A percentile compares a stretch with the other conserved stretches of the same genome.
phyloP scores from a whole-genome alignment of 1,140 invertebrate genomes.

The Mya arenaria region DNA sequence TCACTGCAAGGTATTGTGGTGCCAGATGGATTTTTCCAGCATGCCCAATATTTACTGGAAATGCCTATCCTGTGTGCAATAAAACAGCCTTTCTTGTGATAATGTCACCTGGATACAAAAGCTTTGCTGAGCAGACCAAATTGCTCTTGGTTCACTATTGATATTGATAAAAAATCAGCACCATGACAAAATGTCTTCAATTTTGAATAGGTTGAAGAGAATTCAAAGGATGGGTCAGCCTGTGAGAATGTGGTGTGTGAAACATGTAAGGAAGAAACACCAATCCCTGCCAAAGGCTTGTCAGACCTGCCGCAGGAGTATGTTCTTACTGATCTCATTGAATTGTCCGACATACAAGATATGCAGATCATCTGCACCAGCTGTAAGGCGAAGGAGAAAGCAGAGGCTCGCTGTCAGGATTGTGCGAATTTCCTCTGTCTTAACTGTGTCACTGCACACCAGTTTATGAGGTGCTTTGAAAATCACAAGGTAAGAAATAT shows the following conservation, averaged over 20 bases:
- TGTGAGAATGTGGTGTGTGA: conserved; percentile 83
- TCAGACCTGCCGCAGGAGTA: conserved; percentile 90
- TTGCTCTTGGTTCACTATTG: too few relatives aligned
- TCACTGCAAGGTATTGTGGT: too few relatives aligned
- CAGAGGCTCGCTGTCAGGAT: conserved; percentile 94
- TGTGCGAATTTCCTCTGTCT: conserved; percentile 96
- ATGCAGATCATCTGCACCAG: conserved; percentile 84
- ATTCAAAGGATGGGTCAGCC: conserved; percentile 79
- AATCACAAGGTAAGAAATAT: conserved; percentile 86
- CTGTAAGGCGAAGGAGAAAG: conserved; percentile 84
- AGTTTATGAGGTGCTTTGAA: conserved; percentile 96
- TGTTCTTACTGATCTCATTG: conserved; percentile 91
- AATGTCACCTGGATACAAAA: too few relatives aligned
- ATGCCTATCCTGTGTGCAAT: too few relatives aligned
- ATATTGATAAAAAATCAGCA: too few relatives aligned
- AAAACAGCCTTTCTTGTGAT: too few relatives aligned
- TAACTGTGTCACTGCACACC: conserved; percentile 96
- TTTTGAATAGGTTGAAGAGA: conserved; percentile 83
- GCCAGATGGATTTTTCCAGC: too few relatives aligned
- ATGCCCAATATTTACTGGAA: too few relatives aligned
- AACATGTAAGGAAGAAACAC: conserved; percentile 92
- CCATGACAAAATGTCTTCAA: too few relatives aligned
- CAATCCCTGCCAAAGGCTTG: conserved; percentile 85
- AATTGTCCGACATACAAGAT: conserved; percentile 90
- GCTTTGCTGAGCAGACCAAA: too few relatives aligned